These are phyloP conservation scores for Minunthozetes semirufus DNA, from an alignment of 2,888 invertebrate species.

Conservation along the genomic window DNA sequence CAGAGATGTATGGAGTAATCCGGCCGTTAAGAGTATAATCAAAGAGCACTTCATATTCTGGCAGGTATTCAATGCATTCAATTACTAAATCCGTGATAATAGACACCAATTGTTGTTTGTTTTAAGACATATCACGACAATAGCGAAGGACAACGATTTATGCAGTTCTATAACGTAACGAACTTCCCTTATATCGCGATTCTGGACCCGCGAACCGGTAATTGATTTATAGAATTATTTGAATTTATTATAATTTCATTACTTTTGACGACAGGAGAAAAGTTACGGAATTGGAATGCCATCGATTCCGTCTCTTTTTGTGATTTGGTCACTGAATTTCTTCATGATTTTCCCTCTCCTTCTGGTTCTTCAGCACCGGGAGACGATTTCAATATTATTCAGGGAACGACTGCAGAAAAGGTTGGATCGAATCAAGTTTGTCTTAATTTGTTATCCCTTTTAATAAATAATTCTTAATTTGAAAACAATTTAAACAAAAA, in stretches of 20 bases:
- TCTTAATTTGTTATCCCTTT: too few species aligned
- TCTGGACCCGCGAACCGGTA: slow-evolving; percentile 61
- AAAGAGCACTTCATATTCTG: slow-evolving; percentile 61
- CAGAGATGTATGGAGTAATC: slow-evolving; percentile 63
- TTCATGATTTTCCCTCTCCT: slow-evolving; percentile 47
- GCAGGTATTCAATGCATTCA: slow-evolving; percentile 54
- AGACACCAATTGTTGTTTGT: too few species aligned
- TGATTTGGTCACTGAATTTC: slow-evolving; percentile 49
- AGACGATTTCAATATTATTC: slow-evolving; percentile 42
- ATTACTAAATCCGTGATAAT: too few species aligned
- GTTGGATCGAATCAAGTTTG: background rate
- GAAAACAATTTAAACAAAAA: background rate
- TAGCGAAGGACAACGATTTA: slow-evolving; percentile 58
- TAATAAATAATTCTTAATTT: too few species aligned
- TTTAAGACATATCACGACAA: slow-evolving; percentile 52
- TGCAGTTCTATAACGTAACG: slow-evolving; percentile 59
- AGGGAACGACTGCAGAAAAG: background rate
- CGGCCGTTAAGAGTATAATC: slow-evolving; percentile 57
- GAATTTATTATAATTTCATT: background rate
- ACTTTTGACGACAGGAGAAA: slow-evolving; percentile 50
- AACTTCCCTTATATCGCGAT: slow-evolving; percentile 60
- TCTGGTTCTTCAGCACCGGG: slow-evolving; percentile 44
- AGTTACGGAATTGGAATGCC: slow-evolving; percentile 52
- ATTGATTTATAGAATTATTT: background rate
- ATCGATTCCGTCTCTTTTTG: slow-evolving; percentile 49